These are phyloP conservation scores for Clepsis dumicolana DNA, from an alignment of 2,888 invertebrate genomes.

Conservation along the genomic window DNA sequence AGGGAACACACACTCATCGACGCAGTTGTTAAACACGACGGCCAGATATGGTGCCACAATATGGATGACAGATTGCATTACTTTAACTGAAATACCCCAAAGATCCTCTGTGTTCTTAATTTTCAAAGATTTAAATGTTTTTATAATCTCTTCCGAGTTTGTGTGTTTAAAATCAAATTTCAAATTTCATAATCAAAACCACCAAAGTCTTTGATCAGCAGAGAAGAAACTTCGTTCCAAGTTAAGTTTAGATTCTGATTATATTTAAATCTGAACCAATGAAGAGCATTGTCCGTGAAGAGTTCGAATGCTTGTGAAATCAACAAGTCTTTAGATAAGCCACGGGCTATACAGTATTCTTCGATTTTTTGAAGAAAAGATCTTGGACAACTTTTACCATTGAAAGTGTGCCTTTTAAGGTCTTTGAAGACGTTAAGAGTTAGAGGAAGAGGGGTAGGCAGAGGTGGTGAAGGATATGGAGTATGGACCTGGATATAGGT, in stretches of 20 bases:
- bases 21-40: too few relatives aligned
- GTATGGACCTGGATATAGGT: background rate
- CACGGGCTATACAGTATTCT: background rate
- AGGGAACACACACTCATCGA: too few relatives aligned
- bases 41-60: too few relatives aligned
- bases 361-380: background rate
- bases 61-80: too few relatives aligned
- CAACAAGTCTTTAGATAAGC: background rate
- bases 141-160: too few relatives aligned
- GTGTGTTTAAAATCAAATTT: too few relatives aligned
- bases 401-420: background rate
- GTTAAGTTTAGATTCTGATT: background rate
- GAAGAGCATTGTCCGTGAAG: background rate
- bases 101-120: too few relatives aligned
- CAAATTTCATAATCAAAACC: background rate
- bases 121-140: too few relatives aligned
- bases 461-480: background rate
- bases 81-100: too few relatives aligned
- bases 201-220: background rate
- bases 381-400: background rate
- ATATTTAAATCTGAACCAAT: background rate
- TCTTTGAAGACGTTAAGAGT: background rate
- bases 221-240: background rate
- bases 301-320: background rate
- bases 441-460: background rate